Evolutionary conservation across 2,797 vertebrate species (phyloP).

Genomic region (Lepus oiostolus): DNA sequence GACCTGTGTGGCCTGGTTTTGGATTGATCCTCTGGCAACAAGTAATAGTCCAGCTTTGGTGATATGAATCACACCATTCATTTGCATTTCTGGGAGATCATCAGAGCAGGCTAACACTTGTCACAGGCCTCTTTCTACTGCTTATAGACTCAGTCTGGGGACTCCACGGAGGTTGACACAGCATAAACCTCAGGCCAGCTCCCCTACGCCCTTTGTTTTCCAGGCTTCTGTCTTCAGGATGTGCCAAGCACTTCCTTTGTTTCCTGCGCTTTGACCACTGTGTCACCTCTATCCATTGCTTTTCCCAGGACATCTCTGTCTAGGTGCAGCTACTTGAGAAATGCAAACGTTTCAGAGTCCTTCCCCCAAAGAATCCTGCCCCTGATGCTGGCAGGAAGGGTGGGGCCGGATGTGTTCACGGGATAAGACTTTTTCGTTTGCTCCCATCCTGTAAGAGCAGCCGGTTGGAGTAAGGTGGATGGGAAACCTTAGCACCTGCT

Average conservation of each 20-base stretch:
- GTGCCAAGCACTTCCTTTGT: accelerated
- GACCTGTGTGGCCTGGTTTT: background rate
- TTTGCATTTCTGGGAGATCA: background rate
- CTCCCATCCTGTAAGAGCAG: background rate
- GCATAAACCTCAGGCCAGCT: no score
- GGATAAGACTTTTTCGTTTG: no score
- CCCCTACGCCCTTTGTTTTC: accelerated
- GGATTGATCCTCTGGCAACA: background rate
- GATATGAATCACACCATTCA: background rate
- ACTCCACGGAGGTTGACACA: background rate
- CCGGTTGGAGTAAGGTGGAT: background rate
- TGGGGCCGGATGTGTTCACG: no score
- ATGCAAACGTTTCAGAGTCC: background rate
- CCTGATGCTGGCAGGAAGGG: background rate
- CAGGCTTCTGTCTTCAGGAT: accelerated
- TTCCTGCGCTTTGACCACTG: accelerated
- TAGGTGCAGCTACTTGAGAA: background rate
- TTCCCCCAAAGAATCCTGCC: background rate
- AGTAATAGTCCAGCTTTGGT: background rate
- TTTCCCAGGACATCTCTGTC: no score
- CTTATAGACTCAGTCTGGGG: background rate
- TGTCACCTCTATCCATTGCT: accelerated
- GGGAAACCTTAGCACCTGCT: background rate
- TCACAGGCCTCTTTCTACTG: background rate
- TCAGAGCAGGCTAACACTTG: accelerated